Percentiles rank a stretch among this genome's conserved stretches.
Evolutionary conservation across 2,797 vertebrate genomes (phyloP).

Genomic region (Steatocranus sp.): DNA sequence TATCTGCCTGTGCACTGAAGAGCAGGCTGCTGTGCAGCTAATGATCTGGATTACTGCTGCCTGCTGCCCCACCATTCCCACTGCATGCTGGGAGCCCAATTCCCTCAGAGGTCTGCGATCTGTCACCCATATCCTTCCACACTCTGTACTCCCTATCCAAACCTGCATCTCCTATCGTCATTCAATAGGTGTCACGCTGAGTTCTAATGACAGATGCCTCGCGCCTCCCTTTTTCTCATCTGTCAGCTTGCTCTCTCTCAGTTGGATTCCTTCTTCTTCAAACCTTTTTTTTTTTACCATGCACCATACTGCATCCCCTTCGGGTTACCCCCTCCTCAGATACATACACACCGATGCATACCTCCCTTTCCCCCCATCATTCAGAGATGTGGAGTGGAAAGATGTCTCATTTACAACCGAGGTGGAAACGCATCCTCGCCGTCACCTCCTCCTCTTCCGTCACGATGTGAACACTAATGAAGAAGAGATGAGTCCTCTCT

Average conservation of each 20-base stretch:
- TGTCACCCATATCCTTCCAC: slow-evolving; percentile 51
- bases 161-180: slow-evolving; percentile 38
- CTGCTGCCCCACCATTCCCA: slow-evolving; percentile 52
- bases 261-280: slow-evolving; percentile 19
- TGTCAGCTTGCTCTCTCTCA: slow-evolving; percentile 37
- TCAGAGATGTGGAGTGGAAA: slow-evolving; percentile 38
- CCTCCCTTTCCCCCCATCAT: slow-evolving; percentile 6
- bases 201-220: slow-evolving; percentile 52
- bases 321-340: not conserved
- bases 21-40: slow-evolving; percentile 68
- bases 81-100: slow-evolving; percentile 62
- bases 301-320: not conserved
- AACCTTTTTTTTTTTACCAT: slow-evolving; percentile 25
- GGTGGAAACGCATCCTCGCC: slow-evolving; percentile 50
- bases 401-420: slow-evolving; percentile 72
- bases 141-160: not conserved
- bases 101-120: slow-evolving; percentile 61
- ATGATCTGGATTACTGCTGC: slow-evolving; percentile 73
- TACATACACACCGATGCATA: not conserved
- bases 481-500: slow-evolving; percentile 75
- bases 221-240: slow-evolving; percentile 41
- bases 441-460: slow-evolving; percentile 52
- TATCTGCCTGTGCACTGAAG: slow-evolving; percentile 66
- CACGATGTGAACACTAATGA: slow-evolving; percentile 77
- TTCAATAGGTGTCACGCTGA: slow-evolving; percentile 48